Conservation (phyloP, 35 echinoderm and acorn worm genomes). For the Hemicentrotus pulcherrimus region DNA sequence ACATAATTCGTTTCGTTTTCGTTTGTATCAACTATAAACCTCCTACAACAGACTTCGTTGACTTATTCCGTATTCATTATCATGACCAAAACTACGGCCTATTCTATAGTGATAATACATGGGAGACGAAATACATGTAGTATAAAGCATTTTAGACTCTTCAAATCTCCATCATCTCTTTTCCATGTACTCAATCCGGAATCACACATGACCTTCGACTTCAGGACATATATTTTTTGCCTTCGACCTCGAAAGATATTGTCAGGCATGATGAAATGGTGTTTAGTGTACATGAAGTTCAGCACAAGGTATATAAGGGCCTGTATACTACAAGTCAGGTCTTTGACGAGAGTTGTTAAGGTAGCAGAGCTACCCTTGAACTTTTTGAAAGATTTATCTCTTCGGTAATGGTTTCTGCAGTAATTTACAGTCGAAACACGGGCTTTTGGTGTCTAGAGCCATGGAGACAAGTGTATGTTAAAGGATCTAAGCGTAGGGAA, state of each 20-base stretch:
- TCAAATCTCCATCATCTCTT: neutral
- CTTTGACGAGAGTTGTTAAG: neutral
- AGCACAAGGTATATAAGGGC: too few relatives aligned
- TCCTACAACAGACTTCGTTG: too few relatives aligned
- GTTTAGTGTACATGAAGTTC: neutral
- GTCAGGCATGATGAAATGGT: slow-evolving; percentile 7
- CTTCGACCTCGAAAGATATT: neutral
- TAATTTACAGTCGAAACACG: neutral
- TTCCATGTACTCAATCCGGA: neutral
- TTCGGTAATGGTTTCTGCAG: slow-evolving; percentile 1
- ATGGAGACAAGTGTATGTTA: neutral
- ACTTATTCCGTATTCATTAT: too few relatives aligned
- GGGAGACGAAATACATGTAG: too few relatives aligned
- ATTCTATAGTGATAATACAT: too few relatives aligned
- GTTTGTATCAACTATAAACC: too few relatives aligned
- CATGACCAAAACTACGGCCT: too few relatives aligned
- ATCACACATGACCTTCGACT: neutral
- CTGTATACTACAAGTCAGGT: neutral
- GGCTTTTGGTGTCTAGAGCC: neutral
- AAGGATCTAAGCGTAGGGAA: too few relatives aligned
- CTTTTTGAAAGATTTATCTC: neutral
- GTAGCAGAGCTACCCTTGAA: neutral
- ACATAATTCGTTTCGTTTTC: too few relatives aligned
- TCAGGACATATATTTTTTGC: neutral
- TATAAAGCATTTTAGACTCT: too few relatives aligned